Conservation (phyloP, 1,140 invertebrate species). For the Steinernema feltiae region DNA sequence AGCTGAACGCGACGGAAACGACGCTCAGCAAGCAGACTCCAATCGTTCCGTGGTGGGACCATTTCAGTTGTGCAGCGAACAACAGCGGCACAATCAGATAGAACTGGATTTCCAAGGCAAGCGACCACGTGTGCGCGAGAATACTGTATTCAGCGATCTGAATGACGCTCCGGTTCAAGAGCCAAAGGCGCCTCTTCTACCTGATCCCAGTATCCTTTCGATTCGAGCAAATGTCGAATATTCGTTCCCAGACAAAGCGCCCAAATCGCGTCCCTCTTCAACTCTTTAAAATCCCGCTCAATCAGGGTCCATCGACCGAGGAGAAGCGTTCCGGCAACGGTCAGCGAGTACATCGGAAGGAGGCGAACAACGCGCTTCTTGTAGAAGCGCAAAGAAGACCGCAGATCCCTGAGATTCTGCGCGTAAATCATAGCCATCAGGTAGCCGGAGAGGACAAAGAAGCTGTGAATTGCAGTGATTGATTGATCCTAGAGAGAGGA, state of each 20-base stretch:
- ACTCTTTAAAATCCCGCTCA: no score
- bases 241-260: no score
- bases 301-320: background rate
- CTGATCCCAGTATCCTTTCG: background rate
- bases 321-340: background rate
- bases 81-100: slow-evolving; percentile 17
- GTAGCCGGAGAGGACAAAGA: slow-evolving; percentile 25
- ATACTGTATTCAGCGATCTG: background rate
- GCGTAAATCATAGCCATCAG: slow-evolving; percentile 10
- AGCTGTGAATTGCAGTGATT: slow-evolving; percentile 18
- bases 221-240: no score
- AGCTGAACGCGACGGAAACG: background rate
- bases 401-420: background rate
- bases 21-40: background rate
- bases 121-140: slow-evolving; percentile 10
- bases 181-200: no score
- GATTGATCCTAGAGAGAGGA: background rate
- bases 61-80: background rate
- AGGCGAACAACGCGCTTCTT: background rate
- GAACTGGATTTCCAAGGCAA: slow-evolving; percentile 15
- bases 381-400: background rate
- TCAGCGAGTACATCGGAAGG: background rate
- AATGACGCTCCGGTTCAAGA: no score
- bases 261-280: no score
- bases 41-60: background rate